Base-by-base conservation (phyloP, 2,888 invertebrate genomes). In the Heliconius ismenius region DNA sequence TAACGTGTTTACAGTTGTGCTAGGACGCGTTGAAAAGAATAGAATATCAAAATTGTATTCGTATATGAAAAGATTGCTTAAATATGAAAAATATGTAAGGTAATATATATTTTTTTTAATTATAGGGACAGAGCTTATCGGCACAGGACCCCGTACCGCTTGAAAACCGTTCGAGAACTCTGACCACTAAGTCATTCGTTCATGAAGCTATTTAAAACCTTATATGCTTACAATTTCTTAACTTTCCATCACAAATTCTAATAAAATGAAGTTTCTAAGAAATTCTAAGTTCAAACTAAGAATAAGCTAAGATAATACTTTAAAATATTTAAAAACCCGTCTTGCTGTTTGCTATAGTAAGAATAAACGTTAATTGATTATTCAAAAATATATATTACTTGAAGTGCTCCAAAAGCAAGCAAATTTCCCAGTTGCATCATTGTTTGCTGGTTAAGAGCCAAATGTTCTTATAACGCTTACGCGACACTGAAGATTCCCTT, bases 361-460 rank as follows among this genome's bases (percentile, higher is more conserved):
- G 7, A 67, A 67, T 24, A 26, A 15, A 67, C 15, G 24, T 43
- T 24, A 67, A 67, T 67, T 43, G 39, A 67, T 67, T 67, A 67
- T 67, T 24, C 39, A 75, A 68, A 79, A 73, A 67, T 73, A 72
- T 65, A 58, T n/a, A 68, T 77, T 69, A 70, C 63, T 58, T 73
- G 58, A 69, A 73, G 60, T 70, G 73, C 73, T 76, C 67, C 70
- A 78, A 58, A 74, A 68, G 68, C 58, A 76, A 76, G 68, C 68
- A 67, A 74, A 74, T 77, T 79, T 79, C 73, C 73, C 73, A 76
- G 62, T 63, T 75, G 81, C 76, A 75, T 79, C 76, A 77, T 78
- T 78, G 78, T 79, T 74, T 70, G 70, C 78, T 78, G 79, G 79
- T 76, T 74, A 74, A 76, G 78, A 80, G 78, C 81, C 76, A 80